phyloP scores from a whole-genome alignment of 2,797 vertebrate genomes.

The Falco naumanni region DNA sequence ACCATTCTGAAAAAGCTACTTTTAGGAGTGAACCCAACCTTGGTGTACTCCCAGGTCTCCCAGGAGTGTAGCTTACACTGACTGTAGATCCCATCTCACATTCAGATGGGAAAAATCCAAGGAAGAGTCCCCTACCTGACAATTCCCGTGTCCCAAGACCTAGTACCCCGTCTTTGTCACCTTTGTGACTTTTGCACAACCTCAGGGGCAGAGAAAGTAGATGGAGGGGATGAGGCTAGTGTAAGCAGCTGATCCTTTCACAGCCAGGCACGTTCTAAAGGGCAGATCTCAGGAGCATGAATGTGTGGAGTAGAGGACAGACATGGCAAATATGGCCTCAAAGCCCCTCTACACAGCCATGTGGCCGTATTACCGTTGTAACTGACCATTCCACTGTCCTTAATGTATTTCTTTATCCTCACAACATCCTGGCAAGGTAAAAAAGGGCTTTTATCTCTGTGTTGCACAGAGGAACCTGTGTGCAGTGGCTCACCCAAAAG shows the following conservation, averaged over 20 bases:
- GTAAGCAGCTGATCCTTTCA: not conserved
- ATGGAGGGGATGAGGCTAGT: not conserved
- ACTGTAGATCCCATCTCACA: not conserved
- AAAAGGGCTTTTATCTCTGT: not conserved
- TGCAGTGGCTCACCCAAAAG: not conserved
- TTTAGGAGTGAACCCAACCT: not conserved
- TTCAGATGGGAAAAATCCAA: not conserved
- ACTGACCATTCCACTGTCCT: not conserved
- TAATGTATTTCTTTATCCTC: not conserved
- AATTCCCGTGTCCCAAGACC: not conserved
- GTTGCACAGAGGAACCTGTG: not conserved
- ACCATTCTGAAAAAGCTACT: not conserved
- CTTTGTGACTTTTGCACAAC: not conserved
- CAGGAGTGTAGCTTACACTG: not conserved
- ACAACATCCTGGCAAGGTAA: not conserved
- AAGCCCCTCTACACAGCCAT: not conserved
- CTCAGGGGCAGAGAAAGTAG: not conserved
- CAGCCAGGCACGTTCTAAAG: not conserved
- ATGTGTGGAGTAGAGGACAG: not conserved
- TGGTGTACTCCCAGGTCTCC: not conserved
- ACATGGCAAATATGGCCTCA: not conserved
- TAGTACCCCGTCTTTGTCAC: fast-evolving
- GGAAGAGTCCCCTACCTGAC: not conserved
- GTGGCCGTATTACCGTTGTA: not conserved
- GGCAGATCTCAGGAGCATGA: not conserved